phyloP scores from a whole-genome alignment of 2,888 invertebrate genomes.

The Coelinius sp. region DNA sequence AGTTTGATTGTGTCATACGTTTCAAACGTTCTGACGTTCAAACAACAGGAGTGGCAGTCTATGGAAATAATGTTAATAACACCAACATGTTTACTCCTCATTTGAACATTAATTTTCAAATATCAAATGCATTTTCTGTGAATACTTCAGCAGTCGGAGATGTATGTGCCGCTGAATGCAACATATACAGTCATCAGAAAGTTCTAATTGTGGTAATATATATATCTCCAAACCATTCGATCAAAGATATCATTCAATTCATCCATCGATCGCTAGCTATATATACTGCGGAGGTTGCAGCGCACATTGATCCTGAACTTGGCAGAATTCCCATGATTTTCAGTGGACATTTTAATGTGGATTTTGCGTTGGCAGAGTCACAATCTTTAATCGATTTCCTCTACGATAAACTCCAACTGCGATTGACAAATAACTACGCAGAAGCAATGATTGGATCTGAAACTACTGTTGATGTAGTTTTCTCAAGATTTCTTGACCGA shows the following conservation, averaged over 20 bases:
- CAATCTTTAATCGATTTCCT: too few species aligned
- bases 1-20: constrained; percentile 36
- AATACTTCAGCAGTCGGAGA: constrained; percentile 25
- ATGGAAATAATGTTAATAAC: constrained; percentile 3
- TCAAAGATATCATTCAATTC: constrained; percentile 15
- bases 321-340: too few species aligned
- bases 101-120: constrained; percentile 20
- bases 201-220: constrained; percentile 31
- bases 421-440: too few species aligned
- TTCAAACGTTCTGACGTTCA: constrained; percentile 30
- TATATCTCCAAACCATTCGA: constrained; percentile 21
- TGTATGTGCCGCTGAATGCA: constrained; percentile 32
- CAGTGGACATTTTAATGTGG: too few species aligned
- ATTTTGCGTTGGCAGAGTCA: too few species aligned
- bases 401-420: too few species aligned
- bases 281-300: background rate
- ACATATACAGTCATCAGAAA: constrained; percentile 10
- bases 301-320: too few species aligned
- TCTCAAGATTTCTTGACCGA: too few species aligned
- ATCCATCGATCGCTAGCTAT: background rate
- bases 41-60: constrained; percentile 38
- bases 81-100: constrained; percentile 21
- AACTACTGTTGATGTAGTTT: too few species aligned
- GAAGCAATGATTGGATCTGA: too few species aligned
- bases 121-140: background rate